phyloP scores from a whole-genome alignment of 2,113 vertebrate genomes.

The Gymnocephalus cernua region DNA sequence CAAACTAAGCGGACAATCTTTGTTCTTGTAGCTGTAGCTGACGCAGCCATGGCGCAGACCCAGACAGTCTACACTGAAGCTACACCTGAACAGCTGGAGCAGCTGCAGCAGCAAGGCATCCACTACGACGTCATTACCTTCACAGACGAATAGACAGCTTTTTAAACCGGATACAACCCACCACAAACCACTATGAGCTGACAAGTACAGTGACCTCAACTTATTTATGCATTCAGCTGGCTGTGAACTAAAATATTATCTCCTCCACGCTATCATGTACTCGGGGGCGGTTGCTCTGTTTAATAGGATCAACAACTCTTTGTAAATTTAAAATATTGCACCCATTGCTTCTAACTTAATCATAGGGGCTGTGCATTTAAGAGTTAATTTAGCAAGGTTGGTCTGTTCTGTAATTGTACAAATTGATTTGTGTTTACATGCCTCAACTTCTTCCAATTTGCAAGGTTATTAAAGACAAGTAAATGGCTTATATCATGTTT shows the following conservation, averaged over 20 bases:
- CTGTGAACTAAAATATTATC: conserved; percentile 34
- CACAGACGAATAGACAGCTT: conserved; percentile 80
- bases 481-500: conserved; percentile 39
- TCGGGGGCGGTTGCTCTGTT: conserved; percentile 25
- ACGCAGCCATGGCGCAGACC: conserved; percentile 91
- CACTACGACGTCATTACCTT: conserved; percentile 96
- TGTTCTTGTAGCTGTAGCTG: conserved; percentile 87
- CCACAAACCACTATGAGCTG: conserved; percentile 39
- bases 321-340: conserved; percentile 59
- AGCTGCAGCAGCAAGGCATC: conserved; percentile 92
- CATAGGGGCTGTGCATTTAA: conserved; percentile 54
- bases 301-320: conserved; percentile 46
- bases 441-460: conserved; percentile 68
- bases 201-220: conserved; percentile 43
- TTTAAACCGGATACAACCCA: neutral
- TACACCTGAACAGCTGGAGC: conserved; percentile 90
- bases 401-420: conserved; percentile 59
- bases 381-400: conserved; percentile 26
- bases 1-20: neutral
- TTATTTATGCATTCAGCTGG: conserved; percentile 59
- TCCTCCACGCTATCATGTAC: conserved; percentile 25
- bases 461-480: conserved; percentile 58
- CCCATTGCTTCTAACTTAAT: conserved; percentile 68
- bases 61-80: conserved; percentile 91
- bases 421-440: conserved; percentile 58